Base-by-base conservation (phyloP, 2,888 invertebrate species). In the Agapostemon virescens region DNA sequence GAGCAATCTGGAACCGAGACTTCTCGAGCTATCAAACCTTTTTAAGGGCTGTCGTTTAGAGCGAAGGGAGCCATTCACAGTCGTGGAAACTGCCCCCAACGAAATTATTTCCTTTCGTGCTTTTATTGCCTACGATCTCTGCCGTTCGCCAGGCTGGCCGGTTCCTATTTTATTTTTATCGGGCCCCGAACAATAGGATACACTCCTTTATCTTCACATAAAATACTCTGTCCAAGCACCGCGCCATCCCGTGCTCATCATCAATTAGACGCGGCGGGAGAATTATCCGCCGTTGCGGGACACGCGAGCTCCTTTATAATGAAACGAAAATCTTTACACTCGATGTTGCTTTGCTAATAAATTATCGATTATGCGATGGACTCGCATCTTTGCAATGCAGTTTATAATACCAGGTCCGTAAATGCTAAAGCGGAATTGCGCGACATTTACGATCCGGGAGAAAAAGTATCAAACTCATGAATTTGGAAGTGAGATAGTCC, bases 61-160 rank as follows among this genome's bases (percentile, higher is more conserved):
- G 78, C 74, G 63, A 78, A 81, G 67, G 58, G 61, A 77, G 61
- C 77, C 64, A 68, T 81, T 85, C 72, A 72, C 74, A 42, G 36
- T 26, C 74, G 45, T 36, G 49, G 40, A 55, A 66, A 42, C 63
- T 42, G 36, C 66, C 58, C 49, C 17, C 38, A 36, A 63, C 40
- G 70, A 79, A 85, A 85, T 85, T 74, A 83, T 84, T 76, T 83
- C 63, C 75, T 78, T 84, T 83, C 55, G 70, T 38, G 20, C 40
- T 81, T 79, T 73, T 70, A 81, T 81, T 84, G 74, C 69, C 81
- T 26, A 55, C 83, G 69, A 52, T 69, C 33, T 23, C 33, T 20
- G 20, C 9, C 33, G 33, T 20, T 61, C 33, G 7, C 33, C 55
- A 1, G 9, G 61, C 30, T 20, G 20, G 33, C 11, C 61, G 61